Conservation (phyloP, 1,140 invertebrate genomes). For the Choristoneura fumiferana region DNA sequence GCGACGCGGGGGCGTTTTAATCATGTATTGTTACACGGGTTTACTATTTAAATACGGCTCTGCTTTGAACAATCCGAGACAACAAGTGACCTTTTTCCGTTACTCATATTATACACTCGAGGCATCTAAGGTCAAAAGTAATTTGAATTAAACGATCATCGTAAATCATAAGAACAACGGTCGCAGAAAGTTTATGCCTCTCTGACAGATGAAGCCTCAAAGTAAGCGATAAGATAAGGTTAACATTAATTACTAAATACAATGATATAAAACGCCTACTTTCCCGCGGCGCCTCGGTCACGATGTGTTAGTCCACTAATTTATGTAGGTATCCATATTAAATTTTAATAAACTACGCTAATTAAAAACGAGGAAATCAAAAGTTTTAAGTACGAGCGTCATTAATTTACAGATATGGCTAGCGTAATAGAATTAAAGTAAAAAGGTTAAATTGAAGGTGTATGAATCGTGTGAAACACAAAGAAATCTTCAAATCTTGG, state of each 20-base stretch:
- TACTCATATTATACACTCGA: no score
- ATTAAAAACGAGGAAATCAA: conserved; percentile 6
- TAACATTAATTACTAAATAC: conserved; percentile 14
- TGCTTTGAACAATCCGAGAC: neutral
- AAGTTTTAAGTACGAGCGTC: neutral
- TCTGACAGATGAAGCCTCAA: neutral
- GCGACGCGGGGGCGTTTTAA: neutral
- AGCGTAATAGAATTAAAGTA: no score
- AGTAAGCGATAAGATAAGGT: neutral
- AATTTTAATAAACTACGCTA: conserved; percentile 8
- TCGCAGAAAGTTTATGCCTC: neutral
- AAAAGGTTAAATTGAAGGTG: neutral
- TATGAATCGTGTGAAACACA: conserved; percentile 68
- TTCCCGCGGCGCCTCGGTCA: conserved; percentile 13
- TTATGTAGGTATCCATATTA: conserved; percentile 2
- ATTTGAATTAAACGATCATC: conserved; percentile 2
- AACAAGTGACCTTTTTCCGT: conserved; percentile 12
- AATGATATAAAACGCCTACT: conserved; percentile 4
- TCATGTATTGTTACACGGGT: neutral
- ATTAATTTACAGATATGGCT: neutral
- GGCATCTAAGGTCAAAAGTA: conserved; percentile 9
- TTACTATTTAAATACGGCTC: neutral
- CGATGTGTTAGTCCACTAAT: conserved; percentile 4
- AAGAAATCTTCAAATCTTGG: conserved; percentile 67
- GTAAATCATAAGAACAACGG: neutral